Base-by-base conservation (phyloP, 2,113 vertebrate genomes). In the Tachycineta bicolor region DNA sequence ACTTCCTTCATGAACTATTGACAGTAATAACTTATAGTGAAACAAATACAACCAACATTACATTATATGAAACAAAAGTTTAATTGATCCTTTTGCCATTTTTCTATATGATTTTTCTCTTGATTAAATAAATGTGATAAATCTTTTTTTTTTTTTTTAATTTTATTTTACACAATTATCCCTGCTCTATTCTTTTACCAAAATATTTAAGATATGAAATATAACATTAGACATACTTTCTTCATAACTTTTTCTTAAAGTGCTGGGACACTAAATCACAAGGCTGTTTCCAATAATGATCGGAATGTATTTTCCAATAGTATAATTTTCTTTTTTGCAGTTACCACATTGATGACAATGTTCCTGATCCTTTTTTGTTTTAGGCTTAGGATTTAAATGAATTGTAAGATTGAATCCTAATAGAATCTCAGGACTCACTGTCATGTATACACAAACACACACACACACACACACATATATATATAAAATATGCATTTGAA, bases 401-500 rank as follows among this genome's bases (percentile, higher is more conserved):
- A 31, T 25, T 59, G 2, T n/a, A 59, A 68, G 71, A 83, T 3
- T 59, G 64, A 96, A 81, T 74, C 56, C 41, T 75, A 88, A 56
- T 31, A 90, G 76, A 83, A 83, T 90, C 85, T 89, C 88, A 86
- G 85, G 85, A 80, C 82, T 94, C 79, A 50, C 15, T 85, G 47
- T 55, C 10, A 4, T 73, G 28, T 52, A 34, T 34, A 73, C n/a
- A 79, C 29, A 44, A 9, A 52, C 53, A 69, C 13, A 60, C 10
- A 77, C 37, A 33, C 9, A 50, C 0, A 73, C 1, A 41, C 37
- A 37, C 37, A 37, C 37, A 37, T 49, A 17, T 5, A 12, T 8
- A 14, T 3, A 2, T 14, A 37, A 37, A 37, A 37, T 62, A 37
- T 62, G 50, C 29, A 75, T 67, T 83, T 60, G 47, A 59, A 49